Evolutionary conservation across 37 sponge, comb jelly and placozoan species (phyloP), one percentile per base, ranked within the genome.

Genomic region (Ephydatia muelleri): DNA sequence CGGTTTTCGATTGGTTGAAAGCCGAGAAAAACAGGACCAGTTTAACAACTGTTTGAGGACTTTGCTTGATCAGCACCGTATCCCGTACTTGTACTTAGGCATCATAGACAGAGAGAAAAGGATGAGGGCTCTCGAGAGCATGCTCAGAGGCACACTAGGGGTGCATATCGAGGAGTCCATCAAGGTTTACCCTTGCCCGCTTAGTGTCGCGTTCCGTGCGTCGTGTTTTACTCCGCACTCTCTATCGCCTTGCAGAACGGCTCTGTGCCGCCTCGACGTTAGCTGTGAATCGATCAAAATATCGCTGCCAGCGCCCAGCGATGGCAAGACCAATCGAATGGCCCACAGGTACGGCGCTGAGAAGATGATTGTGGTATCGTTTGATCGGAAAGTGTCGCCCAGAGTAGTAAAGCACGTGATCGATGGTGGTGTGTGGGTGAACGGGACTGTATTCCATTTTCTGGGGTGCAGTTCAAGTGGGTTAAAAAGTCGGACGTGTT

Each of bases 391-490:
- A 70, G 29, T 90, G 40, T 29, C 48, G 32, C 47, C 84, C 32
- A 38, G 29, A 0, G 28, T 3, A 33, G 81, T 85, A 4, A 19
- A 38, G n/a, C 39, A 38, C 6, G 34, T 90, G 13, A 81, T 91
- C 29, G 8, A 30, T 13, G 22, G 74, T 38, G 87, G 88, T 3
- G 28, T 91, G 38, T 36, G 14, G 35, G 68, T 91, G 4, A 87
- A 87, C 73, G 92, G 92, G 19, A 77, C 70, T 32, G 81, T 84
- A 80, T 87, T 76, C 65, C 67, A 75, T 34, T 91, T 91, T 69
- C 69, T 91, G 47, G 93, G 93, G 27, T 89, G 93, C 38, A 93
- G 90, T 69, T 82, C 89, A 28, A 83, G 93, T 84, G 93, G 93
- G 2, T 26, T 93, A 35, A 93, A 83, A 65, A 48, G 73, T 1